Conservation (phyloP, 2,797 vertebrate genomes). For the Huso huso region DNA sequence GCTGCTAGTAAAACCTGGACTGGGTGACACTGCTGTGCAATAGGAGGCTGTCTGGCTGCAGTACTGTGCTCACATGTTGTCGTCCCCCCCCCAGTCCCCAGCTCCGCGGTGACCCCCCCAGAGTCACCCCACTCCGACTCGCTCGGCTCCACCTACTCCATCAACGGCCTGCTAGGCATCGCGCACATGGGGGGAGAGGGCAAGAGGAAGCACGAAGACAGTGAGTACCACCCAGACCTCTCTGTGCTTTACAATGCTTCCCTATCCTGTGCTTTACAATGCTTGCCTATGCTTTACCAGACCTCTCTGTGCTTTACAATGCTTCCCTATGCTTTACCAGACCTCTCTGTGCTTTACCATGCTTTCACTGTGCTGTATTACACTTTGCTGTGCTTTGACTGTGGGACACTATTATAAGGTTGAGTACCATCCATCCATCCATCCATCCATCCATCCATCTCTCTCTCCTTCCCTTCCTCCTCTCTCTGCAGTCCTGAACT, state of each 20-base stretch:
- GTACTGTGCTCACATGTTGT: no score
- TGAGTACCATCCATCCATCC: no score
- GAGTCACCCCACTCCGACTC: slow-evolving; percentile 83
- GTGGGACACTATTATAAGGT: no score
- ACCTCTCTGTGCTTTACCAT: not conserved
- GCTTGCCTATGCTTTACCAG: no score
- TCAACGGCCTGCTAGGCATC: slow-evolving; percentile 80
- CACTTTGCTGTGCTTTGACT: not conserved
- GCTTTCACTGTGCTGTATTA: slow-evolving; percentile 3
- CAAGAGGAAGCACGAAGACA: slow-evolving; percentile 84
- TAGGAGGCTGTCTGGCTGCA: no score
- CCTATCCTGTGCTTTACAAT: not conserved
- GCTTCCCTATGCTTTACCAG: no score
- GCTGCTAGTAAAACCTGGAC: no score
- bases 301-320: no score
- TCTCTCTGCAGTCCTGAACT: not conserved
- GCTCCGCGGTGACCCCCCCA: slow-evolving; percentile 80
- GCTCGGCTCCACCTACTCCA: slow-evolving; percentile 84
- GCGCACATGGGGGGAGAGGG: slow-evolving; percentile 61
- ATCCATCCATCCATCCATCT: not conserved
- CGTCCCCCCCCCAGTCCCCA: slow-evolving; percentile 60
- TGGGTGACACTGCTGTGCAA: no score
- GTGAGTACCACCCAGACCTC: slow-evolving; percentile 50
- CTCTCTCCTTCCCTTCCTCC: not conserved
- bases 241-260: not conserved